Conservation (phyloP, 2,113 vertebrate genomes). For the Excalfactoria chinensis region DNA sequence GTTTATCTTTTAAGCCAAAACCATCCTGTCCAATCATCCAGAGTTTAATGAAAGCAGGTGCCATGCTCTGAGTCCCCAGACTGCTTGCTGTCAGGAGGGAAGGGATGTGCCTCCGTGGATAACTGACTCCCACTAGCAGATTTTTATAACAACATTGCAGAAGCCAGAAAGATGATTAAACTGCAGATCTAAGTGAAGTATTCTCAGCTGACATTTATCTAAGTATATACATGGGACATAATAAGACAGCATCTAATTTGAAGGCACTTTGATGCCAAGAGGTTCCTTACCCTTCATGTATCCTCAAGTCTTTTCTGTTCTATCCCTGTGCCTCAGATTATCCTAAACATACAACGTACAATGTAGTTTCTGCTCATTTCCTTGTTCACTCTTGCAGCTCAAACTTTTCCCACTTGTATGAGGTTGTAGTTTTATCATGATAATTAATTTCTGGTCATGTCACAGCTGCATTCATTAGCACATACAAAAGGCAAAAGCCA, state of each 20-base stretch:
- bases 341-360: too few species aligned
- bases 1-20: background rate
- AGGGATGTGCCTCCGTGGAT: background rate
- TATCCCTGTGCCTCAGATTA: background rate
- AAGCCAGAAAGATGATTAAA: background rate
- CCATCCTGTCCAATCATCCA: background rate
- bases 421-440: background rate
- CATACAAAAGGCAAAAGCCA: background rate
- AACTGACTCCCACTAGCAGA: background rate
- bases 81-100: background rate
- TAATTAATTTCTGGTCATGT: background rate
- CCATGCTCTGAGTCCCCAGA: background rate
- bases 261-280: background rate
- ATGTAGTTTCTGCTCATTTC: accelerated
- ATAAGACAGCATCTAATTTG: background rate
- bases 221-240: background rate
- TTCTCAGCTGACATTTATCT: background rate
- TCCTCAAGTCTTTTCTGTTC: background rate
- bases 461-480: background rate
- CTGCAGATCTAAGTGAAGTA: background rate
- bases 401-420: background rate
- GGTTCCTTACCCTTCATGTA: accelerated
- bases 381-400: background rate
- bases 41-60: background rate
- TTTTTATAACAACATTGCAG: background rate